These are phyloP conservation scores for Drosophila pachea DNA, from an alignment of 1,140 invertebrate genomes.

Conservation along the genomic window DNA sequence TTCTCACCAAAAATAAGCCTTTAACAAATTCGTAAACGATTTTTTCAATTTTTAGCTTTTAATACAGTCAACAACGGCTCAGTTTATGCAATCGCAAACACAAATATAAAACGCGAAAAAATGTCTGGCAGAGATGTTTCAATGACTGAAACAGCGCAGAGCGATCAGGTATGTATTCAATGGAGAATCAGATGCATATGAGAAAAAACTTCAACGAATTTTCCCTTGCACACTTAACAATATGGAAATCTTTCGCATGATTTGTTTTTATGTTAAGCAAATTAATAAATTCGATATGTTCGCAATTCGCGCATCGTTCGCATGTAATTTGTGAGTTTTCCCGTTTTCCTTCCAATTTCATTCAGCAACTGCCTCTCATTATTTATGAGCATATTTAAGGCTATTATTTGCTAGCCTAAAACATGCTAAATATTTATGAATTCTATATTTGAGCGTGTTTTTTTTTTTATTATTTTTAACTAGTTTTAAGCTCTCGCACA, in stretches of 20 bases:
- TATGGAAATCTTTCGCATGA: constrained; percentile 30
- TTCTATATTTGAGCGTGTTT: constrained; percentile 29
- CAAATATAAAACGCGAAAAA: constrained; percentile 41
- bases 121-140: constrained; percentile 72
- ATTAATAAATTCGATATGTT: constrained; percentile 24
- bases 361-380: constrained; percentile 22
- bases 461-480: constrained; percentile 14
- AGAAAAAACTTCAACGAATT: not conserved
- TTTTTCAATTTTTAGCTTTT: constrained; percentile 17
- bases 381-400: constrained; percentile 53
- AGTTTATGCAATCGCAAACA: constrained; percentile 48
- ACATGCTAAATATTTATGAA: constrained; percentile 50
- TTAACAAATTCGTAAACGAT: constrained; percentile 17
- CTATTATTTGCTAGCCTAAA: constrained; percentile 26
- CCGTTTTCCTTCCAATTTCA: not conserved
- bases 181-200: not conserved
- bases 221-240: not conserved
- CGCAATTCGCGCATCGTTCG: constrained; percentile 20
- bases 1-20: constrained; percentile 14
- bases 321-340: constrained; percentile 15
- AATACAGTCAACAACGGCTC: constrained; percentile 32
- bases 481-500: constrained; percentile 2
- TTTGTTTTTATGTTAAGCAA: constrained; percentile 1
- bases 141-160: constrained; percentile 68
- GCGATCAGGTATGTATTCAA: constrained; percentile 67